A percentile compares a stretch with the other conserved stretches of the same genome.
These are phyloP conservation scores for Aythya baeri DNA, from an alignment of 2,113 vertebrate species.

Conservation along the genomic window DNA sequence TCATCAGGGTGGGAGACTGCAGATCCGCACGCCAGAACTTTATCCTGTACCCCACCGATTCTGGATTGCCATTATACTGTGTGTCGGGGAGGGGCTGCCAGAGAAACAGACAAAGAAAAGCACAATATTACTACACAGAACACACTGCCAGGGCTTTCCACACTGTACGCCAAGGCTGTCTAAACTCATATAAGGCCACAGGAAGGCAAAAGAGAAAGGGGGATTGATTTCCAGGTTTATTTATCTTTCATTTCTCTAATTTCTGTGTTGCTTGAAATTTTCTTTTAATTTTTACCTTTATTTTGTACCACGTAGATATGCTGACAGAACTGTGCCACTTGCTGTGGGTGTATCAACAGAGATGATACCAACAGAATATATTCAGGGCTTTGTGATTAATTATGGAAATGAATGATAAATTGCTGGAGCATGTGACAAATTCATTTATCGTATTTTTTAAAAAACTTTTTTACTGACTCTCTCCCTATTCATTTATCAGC, in stretches of 20 bases:
- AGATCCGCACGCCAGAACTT: constrained; percentile 78
- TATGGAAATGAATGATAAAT: constrained; percentile 72
- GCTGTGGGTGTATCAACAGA: constrained; percentile 18
- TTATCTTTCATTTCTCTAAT: accelerated
- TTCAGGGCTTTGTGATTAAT: constrained; percentile 52
- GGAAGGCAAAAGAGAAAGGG: neutral
- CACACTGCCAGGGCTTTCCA: neutral
- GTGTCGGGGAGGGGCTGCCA: constrained; percentile 86
- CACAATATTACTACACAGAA: neutral
- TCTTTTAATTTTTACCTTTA: neutral
- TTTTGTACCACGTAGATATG: neutral
- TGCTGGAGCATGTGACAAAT: constrained; percentile 65
- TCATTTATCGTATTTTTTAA: constrained; percentile 36
- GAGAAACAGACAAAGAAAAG: neutral
- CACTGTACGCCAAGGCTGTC: neutral
- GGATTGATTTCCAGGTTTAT: neutral
- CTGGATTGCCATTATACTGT: constrained; percentile 90
- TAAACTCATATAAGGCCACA: accelerated
- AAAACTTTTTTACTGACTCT: neutral
- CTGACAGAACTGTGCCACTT: neutral
- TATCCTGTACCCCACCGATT: constrained; percentile 90
- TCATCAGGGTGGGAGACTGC: constrained; percentile 51
- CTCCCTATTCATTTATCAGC: constrained; percentile 63
- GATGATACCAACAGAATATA: constrained; percentile 13
- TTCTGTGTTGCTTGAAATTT: neutral